phyloP scores from a whole-genome alignment of 2,888 invertebrate genomes.

The Idaea aversata region DNA sequence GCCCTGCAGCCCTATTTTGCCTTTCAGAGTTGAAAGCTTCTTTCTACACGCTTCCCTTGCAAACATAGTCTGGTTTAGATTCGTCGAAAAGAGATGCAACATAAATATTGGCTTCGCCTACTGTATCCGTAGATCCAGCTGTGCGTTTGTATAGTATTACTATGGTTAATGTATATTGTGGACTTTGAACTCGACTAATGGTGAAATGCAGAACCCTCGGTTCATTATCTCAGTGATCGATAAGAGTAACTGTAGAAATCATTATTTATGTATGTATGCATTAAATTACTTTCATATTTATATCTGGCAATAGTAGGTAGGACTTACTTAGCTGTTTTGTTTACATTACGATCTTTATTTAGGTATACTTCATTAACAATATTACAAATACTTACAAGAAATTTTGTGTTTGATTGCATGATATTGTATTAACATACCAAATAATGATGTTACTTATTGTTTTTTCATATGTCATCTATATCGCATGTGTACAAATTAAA shows the following conservation, averaged over 20 bases:
- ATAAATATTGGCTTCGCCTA: constrained; percentile 55
- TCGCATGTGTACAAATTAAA: constrained; percentile 6
- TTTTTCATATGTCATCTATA: background rate
- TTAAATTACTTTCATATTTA: background rate
- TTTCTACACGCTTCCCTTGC: constrained; percentile 59
- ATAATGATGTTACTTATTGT: background rate
- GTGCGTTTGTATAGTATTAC: constrained; percentile 62
- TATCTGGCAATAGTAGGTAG: too few species aligned
- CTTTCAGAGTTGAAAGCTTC: constrained; percentile 60
- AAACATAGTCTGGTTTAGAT: constrained; percentile 47
- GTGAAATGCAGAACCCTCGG: constrained; percentile 62
- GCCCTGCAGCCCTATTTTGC: constrained; percentile 78
- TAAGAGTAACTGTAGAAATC: constrained; percentile 41
- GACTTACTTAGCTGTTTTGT: background rate
- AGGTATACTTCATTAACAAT: background rate
- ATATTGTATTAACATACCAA: background rate
- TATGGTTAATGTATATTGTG: constrained; percentile 64
- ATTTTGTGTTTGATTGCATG: background rate
- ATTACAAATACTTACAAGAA: background rate
- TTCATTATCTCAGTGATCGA: constrained; percentile 58
- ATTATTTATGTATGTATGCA: constrained; percentile 18
- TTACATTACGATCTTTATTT: background rate
- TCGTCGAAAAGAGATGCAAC: constrained; percentile 72
- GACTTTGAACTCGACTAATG: constrained; percentile 75
- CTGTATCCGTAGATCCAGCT: constrained; percentile 64